A percentile compares a stretch with the other conserved stretches of the same genome.
Conservation (phyloP, 2,888 invertebrate genomes). For the Meganola albula region DNA sequence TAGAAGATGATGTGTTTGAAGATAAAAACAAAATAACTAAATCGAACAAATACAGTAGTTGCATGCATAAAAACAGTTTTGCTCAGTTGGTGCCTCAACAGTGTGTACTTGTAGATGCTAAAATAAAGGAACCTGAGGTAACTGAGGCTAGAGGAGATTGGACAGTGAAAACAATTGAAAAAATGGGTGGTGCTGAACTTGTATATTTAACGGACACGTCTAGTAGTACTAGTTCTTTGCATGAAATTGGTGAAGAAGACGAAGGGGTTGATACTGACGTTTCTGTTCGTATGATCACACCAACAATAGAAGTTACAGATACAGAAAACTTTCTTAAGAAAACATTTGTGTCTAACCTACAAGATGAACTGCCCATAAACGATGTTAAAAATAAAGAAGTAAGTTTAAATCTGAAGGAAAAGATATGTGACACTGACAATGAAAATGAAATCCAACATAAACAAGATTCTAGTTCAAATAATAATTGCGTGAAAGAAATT, state of each 20-base stretch:
- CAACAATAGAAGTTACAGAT: conserved; percentile 70
- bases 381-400: no score
- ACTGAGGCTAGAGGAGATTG: conserved; percentile 78
- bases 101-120: conserved; percentile 79
- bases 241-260: conserved; percentile 72
- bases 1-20: conserved; percentile 72
- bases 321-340: conserved; percentile 61
- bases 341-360: conserved; percentile 37
- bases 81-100: conserved; percentile 59
- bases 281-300: conserved; percentile 68
- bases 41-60: conserved; percentile 34
- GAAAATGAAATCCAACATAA: no score
- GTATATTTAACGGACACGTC: conserved; percentile 83
- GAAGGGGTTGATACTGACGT: conserved; percentile 67
- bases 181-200: conserved; percentile 80
- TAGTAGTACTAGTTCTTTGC: conserved; percentile 79
- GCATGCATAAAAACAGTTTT: conserved; percentile 46
- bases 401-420: no score
- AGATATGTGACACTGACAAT: no score
- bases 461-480: no score
- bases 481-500: no score
- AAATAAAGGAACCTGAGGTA: conserved; percentile 75
- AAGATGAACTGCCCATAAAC: no score
- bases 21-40: conserved; percentile 39
- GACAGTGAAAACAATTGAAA: conserved; percentile 68